A percentile compares a stretch with the other conserved stretches of the same genome.
phyloP scores from a whole-genome alignment of 2,888 invertebrate genomes.

The Sphaerophoria taeniata region DNA sequence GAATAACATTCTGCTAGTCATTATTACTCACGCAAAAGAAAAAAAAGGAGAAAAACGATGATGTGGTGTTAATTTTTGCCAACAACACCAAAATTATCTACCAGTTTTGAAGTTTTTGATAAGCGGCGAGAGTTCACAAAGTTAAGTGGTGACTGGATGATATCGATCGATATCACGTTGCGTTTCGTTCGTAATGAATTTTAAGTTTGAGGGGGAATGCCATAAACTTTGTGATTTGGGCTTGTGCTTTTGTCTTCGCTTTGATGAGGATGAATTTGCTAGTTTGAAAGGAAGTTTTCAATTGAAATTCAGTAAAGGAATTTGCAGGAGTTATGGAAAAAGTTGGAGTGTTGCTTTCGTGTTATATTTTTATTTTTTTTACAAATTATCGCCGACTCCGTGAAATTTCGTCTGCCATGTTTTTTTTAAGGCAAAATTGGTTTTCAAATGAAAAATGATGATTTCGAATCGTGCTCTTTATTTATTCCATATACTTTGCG shows the following conservation, averaged over 20 bases:
- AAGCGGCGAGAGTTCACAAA: background rate
- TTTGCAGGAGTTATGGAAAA: background rate
- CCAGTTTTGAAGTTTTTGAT: constrained; percentile 29
- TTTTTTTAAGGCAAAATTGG: too few species aligned
- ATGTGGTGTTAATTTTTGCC: constrained; percentile 63
- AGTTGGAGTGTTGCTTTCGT: background rate
- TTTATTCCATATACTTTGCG: too few species aligned
- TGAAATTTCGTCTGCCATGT: too few species aligned
- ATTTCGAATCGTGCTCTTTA: too few species aligned
- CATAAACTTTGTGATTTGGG: constrained; percentile 14
- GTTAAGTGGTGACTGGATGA: background rate
- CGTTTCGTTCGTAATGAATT: constrained; percentile 47
- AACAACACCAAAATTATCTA: constrained; percentile 53
- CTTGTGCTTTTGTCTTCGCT: background rate
- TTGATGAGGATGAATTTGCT: constrained; percentile 47
- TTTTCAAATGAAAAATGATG: too few species aligned
- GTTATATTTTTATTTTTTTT: too few species aligned
- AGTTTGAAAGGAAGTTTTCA: constrained; percentile 1
- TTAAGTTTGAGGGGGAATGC: constrained; percentile 37
- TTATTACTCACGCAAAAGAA: constrained; percentile 10
- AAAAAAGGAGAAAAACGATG: constrained; percentile 29
- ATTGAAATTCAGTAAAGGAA: constrained; percentile 24
- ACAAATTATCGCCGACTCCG: too few species aligned
- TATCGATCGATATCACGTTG: constrained; percentile 38
- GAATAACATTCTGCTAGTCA: constrained; percentile 38